These are phyloP conservation scores for Sussaba pulchella DNA, from an alignment of 2,888 invertebrate genomes.

Conservation along the genomic window DNA sequence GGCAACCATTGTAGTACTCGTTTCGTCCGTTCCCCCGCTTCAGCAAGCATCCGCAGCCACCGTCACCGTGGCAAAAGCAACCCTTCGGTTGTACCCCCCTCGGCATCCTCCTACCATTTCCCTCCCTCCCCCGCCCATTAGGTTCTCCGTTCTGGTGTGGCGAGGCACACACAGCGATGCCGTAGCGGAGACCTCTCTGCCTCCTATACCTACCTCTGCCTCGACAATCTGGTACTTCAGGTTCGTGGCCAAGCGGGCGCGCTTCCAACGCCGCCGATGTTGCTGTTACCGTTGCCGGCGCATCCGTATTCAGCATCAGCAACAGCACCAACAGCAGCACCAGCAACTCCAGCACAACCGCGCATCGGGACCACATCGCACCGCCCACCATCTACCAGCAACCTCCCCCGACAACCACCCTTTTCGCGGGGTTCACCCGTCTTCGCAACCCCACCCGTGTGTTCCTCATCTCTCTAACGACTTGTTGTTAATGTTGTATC, in stretches of 20 bases:
- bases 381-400: slow-evolving; percentile 51
- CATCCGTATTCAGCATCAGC: slow-evolving; percentile 33
- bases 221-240: slow-evolving; percentile 54
- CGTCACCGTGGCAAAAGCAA: slow-evolving; percentile 43
- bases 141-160: slow-evolving; percentile 20
- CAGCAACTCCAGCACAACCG: slow-evolving; percentile 22
- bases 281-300: slow-evolving; percentile 30
- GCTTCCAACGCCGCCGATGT: slow-evolving; percentile 18
- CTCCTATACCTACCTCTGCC: slow-evolving; percentile 28
- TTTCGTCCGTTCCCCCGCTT: slow-evolving; percentile 69
- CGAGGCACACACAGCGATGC: slow-evolving; percentile 6
- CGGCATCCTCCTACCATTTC: too few species aligned
- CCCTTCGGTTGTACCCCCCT: slow-evolving; percentile 44
- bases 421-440: slow-evolving; percentile 35
- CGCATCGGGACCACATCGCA: slow-evolving; percentile 45
- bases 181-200: slow-evolving; percentile 43
- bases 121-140: not conserved
- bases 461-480: slow-evolving; percentile 81
- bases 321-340: slow-evolving; percentile 1
- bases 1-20: slow-evolving; percentile 81
- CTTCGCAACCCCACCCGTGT: slow-evolving; percentile 37
- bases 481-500: slow-evolving; percentile 82
- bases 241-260: slow-evolving; percentile 19
- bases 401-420: slow-evolving; percentile 35
- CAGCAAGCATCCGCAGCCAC: slow-evolving; percentile 59